Base-by-base conservation (phyloP, 2,113 vertebrate species). In the Archocentrus centrarchus region DNA sequence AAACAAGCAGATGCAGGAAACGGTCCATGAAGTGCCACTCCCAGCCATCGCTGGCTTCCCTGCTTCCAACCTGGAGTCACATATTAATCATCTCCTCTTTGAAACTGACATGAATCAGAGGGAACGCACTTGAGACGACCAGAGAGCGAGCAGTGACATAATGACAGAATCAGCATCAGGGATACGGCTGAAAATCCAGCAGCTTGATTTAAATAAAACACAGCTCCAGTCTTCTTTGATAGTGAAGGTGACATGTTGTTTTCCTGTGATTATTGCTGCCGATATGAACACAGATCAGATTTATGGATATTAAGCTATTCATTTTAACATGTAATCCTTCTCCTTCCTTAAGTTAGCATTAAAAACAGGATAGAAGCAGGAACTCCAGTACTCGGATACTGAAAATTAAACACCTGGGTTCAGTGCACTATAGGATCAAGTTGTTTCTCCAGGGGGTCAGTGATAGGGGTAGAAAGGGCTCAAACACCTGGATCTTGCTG, bases 1-100 rank as follows among this genome's bases (percentile, higher is more conserved):
- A 93, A 93, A 92, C 75, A 14, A 84, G 76, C 81, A 85, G 61
- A 83, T 50, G 84, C 27, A 70, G 85, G 78, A 89, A 77, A 75
- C 59, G 22, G 87, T 93, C 91, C 85, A 80, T 81, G 81, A 94
- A 89, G 84, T 84, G 92, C 81, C 81, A 70, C 82, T 91, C 80
- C 77, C 68, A 24, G 84, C 55, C 89, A 55, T 78, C 6, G 59
- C 53, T 35, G 78, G 58, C 77, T 84, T 82, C 83, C 87, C 86
- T 27, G 84, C 77, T 77, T 83, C 68, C 41, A 76, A 89, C 86
- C 85, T 85, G 79, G 64, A 89, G 86, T 83, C 81, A 24, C 75
- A 81, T 75, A 81, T 87, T 86, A 91, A 93, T 91, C 90, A 87
- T 60, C 63, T 66, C 59, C 50, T 87, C 80, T 89, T 86, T 84